A percentile compares a stretch with the other conserved stretches of the same genome.
Evolutionary conservation across 2,113 vertebrate species (phyloP).

Genomic region (Tyto alba): DNA sequence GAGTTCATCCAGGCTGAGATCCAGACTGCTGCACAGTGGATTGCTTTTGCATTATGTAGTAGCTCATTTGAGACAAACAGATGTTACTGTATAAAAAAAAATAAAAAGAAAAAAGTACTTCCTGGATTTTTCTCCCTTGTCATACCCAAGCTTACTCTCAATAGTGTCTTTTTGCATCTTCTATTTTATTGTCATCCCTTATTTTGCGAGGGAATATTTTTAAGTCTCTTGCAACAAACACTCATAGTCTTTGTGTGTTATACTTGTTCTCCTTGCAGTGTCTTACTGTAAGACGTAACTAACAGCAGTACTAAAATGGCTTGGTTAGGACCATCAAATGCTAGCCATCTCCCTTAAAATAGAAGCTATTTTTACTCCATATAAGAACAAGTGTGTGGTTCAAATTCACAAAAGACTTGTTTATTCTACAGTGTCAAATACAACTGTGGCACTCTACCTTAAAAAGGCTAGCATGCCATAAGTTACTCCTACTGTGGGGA

Average conservation of each 20-base stretch:
- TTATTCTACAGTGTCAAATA: not conserved
- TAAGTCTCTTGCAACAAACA: not conserved
- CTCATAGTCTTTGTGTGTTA: not conserved
- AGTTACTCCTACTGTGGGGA: not conserved
- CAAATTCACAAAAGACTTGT: not conserved
- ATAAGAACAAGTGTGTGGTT: not conserved
- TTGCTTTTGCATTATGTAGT: not conserved
- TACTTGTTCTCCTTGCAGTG: not conserved
- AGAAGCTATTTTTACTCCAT: not conserved
- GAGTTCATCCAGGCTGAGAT: not conserved
- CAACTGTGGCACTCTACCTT: not conserved
- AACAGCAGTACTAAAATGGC: not conserved
- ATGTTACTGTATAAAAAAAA: not conserved
- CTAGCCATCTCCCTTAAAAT: not conserved
- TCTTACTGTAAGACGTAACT: not conserved
- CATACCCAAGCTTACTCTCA: not conserved
- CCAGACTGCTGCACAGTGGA: not conserved
- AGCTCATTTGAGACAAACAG: not conserved
- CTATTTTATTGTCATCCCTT: not conserved
- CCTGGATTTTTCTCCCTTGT: not conserved
- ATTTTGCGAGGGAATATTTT: not conserved
- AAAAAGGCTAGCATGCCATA: rapidly evolving
- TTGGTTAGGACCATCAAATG: not conserved
- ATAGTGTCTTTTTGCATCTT: not conserved
- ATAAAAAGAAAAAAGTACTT: not conserved